phyloP scores from a whole-genome alignment of 2,113 vertebrate genomes.

The Sterna hirundo region DNA sequence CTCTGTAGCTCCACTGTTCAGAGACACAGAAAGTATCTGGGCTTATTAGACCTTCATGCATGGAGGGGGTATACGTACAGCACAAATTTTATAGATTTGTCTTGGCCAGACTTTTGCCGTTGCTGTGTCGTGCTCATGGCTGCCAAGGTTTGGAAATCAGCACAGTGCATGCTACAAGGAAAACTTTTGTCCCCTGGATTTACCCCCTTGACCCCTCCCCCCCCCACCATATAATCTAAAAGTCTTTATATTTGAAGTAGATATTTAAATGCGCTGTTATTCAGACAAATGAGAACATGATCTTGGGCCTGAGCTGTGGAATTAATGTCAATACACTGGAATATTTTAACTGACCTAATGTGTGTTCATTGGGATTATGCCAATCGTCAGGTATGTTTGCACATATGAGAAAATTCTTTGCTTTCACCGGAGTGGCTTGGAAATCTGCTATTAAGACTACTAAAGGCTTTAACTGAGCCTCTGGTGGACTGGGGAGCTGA shows the following conservation, averaged over 20 bases:
- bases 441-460: conserved; percentile 21
- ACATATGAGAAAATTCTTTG: conserved; percentile 41
- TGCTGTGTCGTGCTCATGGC: neutral
- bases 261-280: conserved; percentile 54
- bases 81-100: conserved; percentile 59
- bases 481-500: neutral
- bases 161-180: conserved; percentile 16
- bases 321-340: conserved; percentile 46
- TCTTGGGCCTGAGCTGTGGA: conserved; percentile 41
- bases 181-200: conserved; percentile 36
- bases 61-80: neutral
- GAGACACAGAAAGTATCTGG: conserved; percentile 27
- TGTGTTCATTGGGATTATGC: conserved; percentile 45
- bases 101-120: conserved; percentile 34
- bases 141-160: conserved; percentile 28
- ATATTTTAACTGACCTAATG: conserved; percentile 61
- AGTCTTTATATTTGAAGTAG: conserved; percentile 40
- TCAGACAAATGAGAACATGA: conserved; percentile 57
- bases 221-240: neutral
- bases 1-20: neutral
- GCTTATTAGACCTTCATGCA: conserved; percentile 18
- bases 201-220: too few relatives aligned
- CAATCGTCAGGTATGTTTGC: conserved; percentile 50
- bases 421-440: conserved; percentile 19
- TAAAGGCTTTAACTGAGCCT: neutral